Evolutionary conservation across 2,113 vertebrate genomes (phyloP), one percentile per base, ranked within the genome.

Genomic region (Chaenocephalus aceratus): DNA sequence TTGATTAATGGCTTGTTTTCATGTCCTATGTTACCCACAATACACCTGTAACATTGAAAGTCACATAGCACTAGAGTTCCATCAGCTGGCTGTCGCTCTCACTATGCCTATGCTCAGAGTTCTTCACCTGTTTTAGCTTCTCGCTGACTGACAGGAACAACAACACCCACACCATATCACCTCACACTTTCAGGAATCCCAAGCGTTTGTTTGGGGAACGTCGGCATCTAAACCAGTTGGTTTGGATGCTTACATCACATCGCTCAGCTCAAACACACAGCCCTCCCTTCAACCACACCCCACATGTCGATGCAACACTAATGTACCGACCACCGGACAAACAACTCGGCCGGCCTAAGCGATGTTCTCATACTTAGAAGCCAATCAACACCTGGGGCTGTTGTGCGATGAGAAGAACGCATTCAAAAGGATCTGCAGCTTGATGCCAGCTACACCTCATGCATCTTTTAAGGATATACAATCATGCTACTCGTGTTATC

Each of bases 191-290:
- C 30, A 91, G 88, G 94, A 92, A 94, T 94, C 64, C 77, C 1
- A 86, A 86, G 51, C 79, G 56, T 44, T 79, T 48, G 85, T 67
- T 90, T 69, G 30, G 45, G 70, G 72, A 89, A 93, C 75, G 85
- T 68, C 12, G 60, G 61, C 69, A 52, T 84, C 46, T 15, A 83
- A 94, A 95, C 94, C 86, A 70, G 94, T 92, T 54, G 58, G 93
- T 91, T 84, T 49, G 79, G 89, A 86, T 91, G 72, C 80, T 86
- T 56, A 89, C 72, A 51, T 66, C 51, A 30, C 30, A 56, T 61
- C 23, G 21, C 21, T 41, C 15, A 54, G 60, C 71, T 70, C 72
- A 63, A 56, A 21, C 54, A 73, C 52, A 62, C 77, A 30, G 10
- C 12, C 41, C 65, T 56, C n/a, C 18, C 41, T 62, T 34, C 23